Base-by-base conservation (phyloP, 2,113 vertebrate species). In the Chrysochloris asiatica region DNA sequence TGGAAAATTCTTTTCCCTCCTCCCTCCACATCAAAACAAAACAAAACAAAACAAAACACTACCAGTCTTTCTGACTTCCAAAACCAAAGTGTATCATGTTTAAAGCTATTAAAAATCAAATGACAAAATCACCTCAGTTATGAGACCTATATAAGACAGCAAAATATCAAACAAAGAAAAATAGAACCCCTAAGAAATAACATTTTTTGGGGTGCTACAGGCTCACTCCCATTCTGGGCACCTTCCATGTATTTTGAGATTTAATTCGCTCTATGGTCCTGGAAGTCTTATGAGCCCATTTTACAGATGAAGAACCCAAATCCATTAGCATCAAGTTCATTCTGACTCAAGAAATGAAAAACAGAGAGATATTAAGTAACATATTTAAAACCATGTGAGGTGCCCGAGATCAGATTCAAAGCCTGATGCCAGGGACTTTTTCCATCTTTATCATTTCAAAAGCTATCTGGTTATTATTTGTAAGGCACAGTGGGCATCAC, bases 81-180 rank as follows among this genome's bases (percentile, higher is more conserved):
- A 84, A 36, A 93, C 33, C 2, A 79, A 65, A 85, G 83, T 2
- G 8, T n/a, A n/a, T 21, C 50, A 54, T 76, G 54, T 47, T 87
- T 48, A 86, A 90, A 89, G 61, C 11, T 43, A 77, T 52, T 19
- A 38, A 90, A 92, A 92, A 47, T 38, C 61, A 56, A 85, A 78
- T 54, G 61, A 81, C 36, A 30, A 84, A 76, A 12, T 24, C 28
- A 80, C 38, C 17, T 63, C 50, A 52, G 30, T 65, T 56, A 41
- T 7, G 19, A 45, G 24, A 41, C 36, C 82, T 30, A 21, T 28
- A 16, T 6, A 43, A 65, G 33, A 77, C 45, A 61, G 8, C 1
- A 13, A 79, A 17, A 77, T 87, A 48, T 8, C 22, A 8, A 59
- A 80, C 4, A 24, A 43, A 80, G 30, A 65, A 26, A 76, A 69